Base-by-base conservation (phyloP, 2,888 invertebrate species). In the Drosophila eohydei region DNA sequence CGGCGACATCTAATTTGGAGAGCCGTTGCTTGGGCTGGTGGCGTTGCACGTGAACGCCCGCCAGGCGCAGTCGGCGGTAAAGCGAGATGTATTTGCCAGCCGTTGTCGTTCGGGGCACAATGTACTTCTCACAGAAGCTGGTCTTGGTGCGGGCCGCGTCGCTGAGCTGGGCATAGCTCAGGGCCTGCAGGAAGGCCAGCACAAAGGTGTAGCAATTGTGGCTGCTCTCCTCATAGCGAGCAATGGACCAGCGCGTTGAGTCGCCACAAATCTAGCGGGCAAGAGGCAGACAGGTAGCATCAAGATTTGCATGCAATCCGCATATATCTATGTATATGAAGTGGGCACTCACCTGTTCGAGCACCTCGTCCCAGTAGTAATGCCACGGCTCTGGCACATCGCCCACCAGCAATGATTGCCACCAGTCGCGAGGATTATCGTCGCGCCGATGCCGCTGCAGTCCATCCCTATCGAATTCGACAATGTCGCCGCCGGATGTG, bases 131-230 rank as follows among this genome's bases (percentile, higher is more conserved):
- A 91, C 97, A 97, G 93, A 97, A 96, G 32, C 94, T 93, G 67
- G 96, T 96, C 78, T 96, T 92, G 73, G 91, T 92, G 62, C 86
- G 93, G 21, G 96, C 96, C 55, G 95, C 95, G 80, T 95, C 94
- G 59, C 96, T 96, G 44, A 97, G 93, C 79, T 94, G 95, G 8
- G 95, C 95, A 88, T 96, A 96, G 80, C 95, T 95, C 16, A 98
- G 94, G 44, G 95, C 94, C 87, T 95, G 94, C 62, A 98, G 93
- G 92, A 97, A 97, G 40, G 95, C 95, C 69, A 97, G 93, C 11
- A 97, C 97, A 93, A 98, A 98, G 50, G 96, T 95, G 90, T 97
- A 97, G 91, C 98, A 98, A 92, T 98, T 98, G 93, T 96, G 95
- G 50, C 94, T 94, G 74, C 95, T 95, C 93, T 96, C 96, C 89